Base-by-base conservation (phyloP, 2,113 vertebrate genomes). In the Hippopotamus amphibius region DNA sequence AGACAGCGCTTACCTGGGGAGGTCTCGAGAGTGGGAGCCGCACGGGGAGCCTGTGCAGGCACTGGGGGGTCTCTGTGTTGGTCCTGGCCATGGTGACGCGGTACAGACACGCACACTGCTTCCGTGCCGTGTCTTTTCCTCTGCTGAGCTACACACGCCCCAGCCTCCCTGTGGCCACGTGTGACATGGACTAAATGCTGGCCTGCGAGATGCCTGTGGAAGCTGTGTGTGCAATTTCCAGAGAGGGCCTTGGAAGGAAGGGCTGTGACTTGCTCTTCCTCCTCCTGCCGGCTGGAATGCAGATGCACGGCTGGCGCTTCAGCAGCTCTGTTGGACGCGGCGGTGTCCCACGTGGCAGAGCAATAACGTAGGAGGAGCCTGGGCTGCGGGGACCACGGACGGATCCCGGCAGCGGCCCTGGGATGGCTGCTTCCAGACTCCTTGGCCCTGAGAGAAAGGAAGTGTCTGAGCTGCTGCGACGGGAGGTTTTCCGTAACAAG, bases 241-340 rank as follows among this genome's bases (percentile, higher is more conserved):
- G 28, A 65, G 69, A 61, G 21, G n/a, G 16, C 48, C n/a, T 80
- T 87, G 63, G 48, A 55, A 55, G 19, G 33, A 53, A 76, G n/a
- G 28, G 72, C 0, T 30, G 65, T 28, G 13, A 57, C 28, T 72
- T n/a, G 24, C 57, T 30, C 63, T 77, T 88, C 72, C 24, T 43
- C 26, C 13, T 72, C n/a, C n/a, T 41, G 26, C 71, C 61, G 30
- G 61, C n/a, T 72, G 61, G 46, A 46, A 55, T 46, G 16, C 0
- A n/a, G 72, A 46, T 37, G 5, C 77, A 2, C 14, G 72, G 30
- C 61, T 57, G 89, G n/a, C 0, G 5, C 37, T 7, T 13, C 1
- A 66, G 57, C 22, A 57, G 55, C 48, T 9, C 2, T 46, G 7
- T 24, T 9, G 57, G 21, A 16, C n/a, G 0, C 55, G 0, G 33